phyloP scores from a whole-genome alignment of 2,797 vertebrate genomes.

The Lophotriccus pileatus region DNA sequence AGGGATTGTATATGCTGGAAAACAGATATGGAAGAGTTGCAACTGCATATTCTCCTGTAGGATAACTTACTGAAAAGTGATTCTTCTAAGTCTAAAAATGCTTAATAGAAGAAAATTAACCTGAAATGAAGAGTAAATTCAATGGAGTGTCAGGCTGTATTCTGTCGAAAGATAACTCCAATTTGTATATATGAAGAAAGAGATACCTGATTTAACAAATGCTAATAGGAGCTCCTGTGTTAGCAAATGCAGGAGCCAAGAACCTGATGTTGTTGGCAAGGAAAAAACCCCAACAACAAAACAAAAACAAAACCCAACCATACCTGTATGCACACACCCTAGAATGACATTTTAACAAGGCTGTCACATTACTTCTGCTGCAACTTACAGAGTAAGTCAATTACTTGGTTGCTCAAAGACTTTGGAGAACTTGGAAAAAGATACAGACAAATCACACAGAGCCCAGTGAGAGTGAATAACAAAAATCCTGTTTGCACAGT shows the following conservation, averaged over 20 bases:
- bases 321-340: neutral
- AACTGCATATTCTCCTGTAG: neutral
- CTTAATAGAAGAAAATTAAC: neutral
- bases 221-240: neutral
- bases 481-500: neutral
- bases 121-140: neutral
- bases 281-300: neutral
- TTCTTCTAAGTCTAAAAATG: neutral
- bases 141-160: neutral
- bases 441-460: neutral
- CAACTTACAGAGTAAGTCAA: neutral
- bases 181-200: neutral
- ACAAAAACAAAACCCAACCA: neutral
- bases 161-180: neutral
- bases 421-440: neutral
- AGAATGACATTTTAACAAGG: slow-evolving; percentile 12
- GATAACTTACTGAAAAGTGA: neutral
- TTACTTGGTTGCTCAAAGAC: neutral
- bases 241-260: neutral
- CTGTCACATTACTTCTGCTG: neutral
- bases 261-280: neutral
- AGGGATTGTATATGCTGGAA: neutral
- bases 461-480: neutral
- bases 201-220: neutral
- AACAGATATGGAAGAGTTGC: neutral